These are phyloP conservation scores for Harpagifer antarcticus DNA, from an alignment of 2,797 vertebrate species.

Conservation along the genomic window DNA sequence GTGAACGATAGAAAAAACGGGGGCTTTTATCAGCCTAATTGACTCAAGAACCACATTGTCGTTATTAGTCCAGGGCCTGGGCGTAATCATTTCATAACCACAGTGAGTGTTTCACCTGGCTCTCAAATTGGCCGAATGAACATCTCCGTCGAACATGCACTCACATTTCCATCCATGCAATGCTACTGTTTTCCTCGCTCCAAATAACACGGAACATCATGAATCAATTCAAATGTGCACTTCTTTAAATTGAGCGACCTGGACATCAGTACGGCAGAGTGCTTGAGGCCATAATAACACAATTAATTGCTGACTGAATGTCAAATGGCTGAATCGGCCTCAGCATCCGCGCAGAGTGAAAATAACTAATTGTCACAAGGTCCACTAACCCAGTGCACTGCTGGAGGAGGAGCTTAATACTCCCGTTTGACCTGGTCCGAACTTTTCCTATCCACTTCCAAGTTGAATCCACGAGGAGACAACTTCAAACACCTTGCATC, in stretches of 20 bases:
- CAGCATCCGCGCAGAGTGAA: not conserved
- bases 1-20: no score
- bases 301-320: conserved; percentile 4
- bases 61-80: conserved; percentile 52
- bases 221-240: conserved; percentile 30
- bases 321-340: conserved; percentile 6
- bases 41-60: conserved; percentile 47
- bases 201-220: conserved; percentile 17
- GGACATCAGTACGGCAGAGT: conserved; percentile 1
- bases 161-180: conserved; percentile 20
- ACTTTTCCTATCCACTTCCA: conserved; percentile 33
- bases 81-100: conserved; percentile 62
- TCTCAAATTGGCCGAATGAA: conserved; percentile 49
- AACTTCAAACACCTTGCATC: conserved; percentile 13
- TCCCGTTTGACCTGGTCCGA: conserved; percentile 33
- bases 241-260: conserved; percentile 24
- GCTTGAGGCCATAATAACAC: not conserved
- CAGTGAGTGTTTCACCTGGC: conserved; percentile 42
- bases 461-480: conserved; percentile 13
- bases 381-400: conserved; percentile 22
- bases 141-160: conserved; percentile 32
- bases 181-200: not conserved
- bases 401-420: conserved; percentile 11
- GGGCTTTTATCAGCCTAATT: conserved; percentile 15
- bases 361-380: conserved; percentile 16